phyloP scores from a whole-genome alignment of 2,888 invertebrate species.

The Lypha dubia region DNA sequence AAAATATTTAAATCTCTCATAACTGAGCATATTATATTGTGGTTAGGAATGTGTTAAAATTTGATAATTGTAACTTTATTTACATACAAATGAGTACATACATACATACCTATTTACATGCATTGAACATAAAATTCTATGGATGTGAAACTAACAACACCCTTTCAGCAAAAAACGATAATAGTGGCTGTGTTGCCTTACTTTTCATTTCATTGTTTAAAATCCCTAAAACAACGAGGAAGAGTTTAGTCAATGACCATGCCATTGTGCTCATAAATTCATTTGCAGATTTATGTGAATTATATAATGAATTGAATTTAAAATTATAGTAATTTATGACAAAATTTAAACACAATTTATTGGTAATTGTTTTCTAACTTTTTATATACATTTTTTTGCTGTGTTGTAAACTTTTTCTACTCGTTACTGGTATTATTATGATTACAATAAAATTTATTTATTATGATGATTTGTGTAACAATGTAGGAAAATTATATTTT shows the following conservation, averaged over 20 bases:
- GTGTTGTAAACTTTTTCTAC: conserved; percentile 30
- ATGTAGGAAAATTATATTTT: conserved; percentile 25
- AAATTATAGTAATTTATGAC: conserved; percentile 68
- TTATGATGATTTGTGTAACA: conserved; percentile 53
- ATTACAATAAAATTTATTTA: conserved; percentile 69
- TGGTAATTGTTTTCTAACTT: conserved; percentile 70
- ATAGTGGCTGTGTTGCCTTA: conserved; percentile 9
- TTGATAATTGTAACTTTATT: conserved; percentile 58
- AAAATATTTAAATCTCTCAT: conserved; percentile 20
- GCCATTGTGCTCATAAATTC: conserved; percentile 47
- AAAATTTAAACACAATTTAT: conserved; percentile 68
- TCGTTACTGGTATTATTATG: conserved; percentile 53
- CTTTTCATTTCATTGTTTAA: conserved; percentile 38
- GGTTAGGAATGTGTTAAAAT: conserved; percentile 67
- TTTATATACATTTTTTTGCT: conserved; percentile 27
- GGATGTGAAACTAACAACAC: conserved; percentile 17
- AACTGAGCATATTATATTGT: conserved; percentile 48
- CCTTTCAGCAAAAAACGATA: background rate
- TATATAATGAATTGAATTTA: conserved; percentile 62
- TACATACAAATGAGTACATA: background rate
- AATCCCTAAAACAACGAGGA: background rate
- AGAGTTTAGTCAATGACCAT: conserved; percentile 31
- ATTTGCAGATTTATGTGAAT: conserved; percentile 48
- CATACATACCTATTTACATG: background rate
- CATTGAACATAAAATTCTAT: too few relatives aligned